Conservation (phyloP, 2,797 vertebrate genomes). For the Phoxinus dragarum region DNA sequence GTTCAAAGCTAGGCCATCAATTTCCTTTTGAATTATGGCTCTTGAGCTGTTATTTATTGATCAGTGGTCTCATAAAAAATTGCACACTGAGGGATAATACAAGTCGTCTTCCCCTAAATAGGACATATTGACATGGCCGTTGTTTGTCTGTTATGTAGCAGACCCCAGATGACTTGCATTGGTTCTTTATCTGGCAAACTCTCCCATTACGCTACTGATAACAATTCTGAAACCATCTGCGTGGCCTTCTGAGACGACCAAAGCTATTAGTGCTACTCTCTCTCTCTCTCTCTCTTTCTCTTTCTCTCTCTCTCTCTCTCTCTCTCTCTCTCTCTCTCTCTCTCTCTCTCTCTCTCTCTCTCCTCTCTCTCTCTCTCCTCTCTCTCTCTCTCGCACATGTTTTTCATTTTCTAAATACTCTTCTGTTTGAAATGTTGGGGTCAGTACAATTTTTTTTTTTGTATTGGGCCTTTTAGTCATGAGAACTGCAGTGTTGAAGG, state of each 20-base stretch:
- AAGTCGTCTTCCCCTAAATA: slow-evolving; percentile 23
- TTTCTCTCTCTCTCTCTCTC: slow-evolving; percentile 24
- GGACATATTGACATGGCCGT: slow-evolving; percentile 22
- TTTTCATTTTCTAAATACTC: background rate
- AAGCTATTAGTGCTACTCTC: background rate
- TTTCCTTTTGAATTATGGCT: slow-evolving; percentile 62
- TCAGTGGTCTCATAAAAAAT: slow-evolving; percentile 6
- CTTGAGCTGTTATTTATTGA: slow-evolving; percentile 25
- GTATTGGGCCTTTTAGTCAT: background rate
- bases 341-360: background rate
- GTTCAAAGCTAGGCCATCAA: slow-evolving; percentile 67
- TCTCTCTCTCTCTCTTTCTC: slow-evolving; percentile 29
- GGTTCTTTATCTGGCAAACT: slow-evolving; percentile 36
- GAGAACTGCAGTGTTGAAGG: background rate
- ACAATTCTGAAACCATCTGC: slow-evolving; percentile 43
- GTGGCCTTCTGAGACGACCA: slow-evolving; percentile 20
- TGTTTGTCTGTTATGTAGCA: slow-evolving; percentile 45
- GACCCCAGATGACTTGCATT: slow-evolving; percentile 35
- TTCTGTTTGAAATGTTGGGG: background rate
- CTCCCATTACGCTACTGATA: slow-evolving; percentile 41
- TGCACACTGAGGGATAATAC: slow-evolving; percentile 11
- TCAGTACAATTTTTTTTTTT: background rate
- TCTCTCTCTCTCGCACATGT: background rate
- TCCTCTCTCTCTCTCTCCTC: background rate
- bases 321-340: slow-evolving; percentile 41